Conservation (phyloP, 2,888 invertebrate species). For the Galeopsomyia nigrocyanea region DNA sequence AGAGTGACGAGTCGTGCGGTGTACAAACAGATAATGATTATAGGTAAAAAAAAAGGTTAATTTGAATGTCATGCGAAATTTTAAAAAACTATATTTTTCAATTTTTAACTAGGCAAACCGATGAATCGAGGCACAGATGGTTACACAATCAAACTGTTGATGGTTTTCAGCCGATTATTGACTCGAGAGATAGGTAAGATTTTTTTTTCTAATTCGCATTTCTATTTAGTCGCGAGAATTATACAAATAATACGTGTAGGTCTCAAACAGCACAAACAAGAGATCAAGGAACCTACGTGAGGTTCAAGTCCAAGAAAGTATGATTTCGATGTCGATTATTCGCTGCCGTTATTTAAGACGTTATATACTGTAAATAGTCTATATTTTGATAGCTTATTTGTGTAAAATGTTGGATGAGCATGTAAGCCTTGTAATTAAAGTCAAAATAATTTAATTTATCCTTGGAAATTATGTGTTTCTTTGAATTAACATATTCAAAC, state of each 20-base stretch:
- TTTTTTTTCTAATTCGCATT: background rate
- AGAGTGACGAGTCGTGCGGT: conserved; percentile 2
- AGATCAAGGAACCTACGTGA: conserved; percentile 33
- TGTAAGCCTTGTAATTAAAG: too few relatives aligned
- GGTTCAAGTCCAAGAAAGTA: conserved; percentile 18
- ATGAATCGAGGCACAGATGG: background rate
- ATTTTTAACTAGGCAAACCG: background rate
- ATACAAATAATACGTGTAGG: background rate
- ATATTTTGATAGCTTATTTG: too few relatives aligned
- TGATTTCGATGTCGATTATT: too few relatives aligned
- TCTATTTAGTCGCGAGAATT: background rate
- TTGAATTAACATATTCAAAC: too few relatives aligned
- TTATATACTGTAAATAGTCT: too few relatives aligned
- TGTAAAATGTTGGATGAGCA: too few relatives aligned
- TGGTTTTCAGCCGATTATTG: conserved; percentile 30
- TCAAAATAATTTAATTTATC: too few relatives aligned
- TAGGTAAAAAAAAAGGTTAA: background rate
- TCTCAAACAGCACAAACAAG: background rate
- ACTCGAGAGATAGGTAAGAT: too few relatives aligned
- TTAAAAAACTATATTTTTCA: background rate
- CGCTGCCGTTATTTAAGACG: too few relatives aligned
- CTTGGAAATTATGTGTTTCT: too few relatives aligned
- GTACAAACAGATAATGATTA: background rate
- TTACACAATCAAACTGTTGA: background rate
- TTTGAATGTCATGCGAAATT: too few relatives aligned